phyloP scores from a whole-genome alignment of 2,888 invertebrate genomes.

The Tetragonula carbonaria region DNA sequence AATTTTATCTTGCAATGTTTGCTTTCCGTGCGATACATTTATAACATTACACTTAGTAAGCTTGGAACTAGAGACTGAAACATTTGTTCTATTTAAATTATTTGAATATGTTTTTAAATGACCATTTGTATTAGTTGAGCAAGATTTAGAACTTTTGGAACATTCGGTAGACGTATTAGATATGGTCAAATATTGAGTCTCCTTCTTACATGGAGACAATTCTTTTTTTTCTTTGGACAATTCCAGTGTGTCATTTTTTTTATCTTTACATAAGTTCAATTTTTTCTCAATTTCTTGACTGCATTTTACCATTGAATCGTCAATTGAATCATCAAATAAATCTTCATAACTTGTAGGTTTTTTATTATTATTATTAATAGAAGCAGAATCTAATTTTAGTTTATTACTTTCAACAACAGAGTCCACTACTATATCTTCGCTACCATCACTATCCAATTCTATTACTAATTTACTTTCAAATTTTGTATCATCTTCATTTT shows the following conservation, averaged over 20 bases:
- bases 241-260: slow-evolving; percentile 2
- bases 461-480: slow-evolving; percentile 12
- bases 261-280: slow-evolving; percentile 54
- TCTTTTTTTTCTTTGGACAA: slow-evolving; percentile 31
- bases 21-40: slow-evolving; percentile 8
- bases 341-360: slow-evolving; percentile 68
- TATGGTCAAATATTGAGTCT: not conserved
- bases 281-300: slow-evolving; percentile 77
- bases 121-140: slow-evolving; percentile 7
- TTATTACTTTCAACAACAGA: not conserved
- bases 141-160: slow-evolving; percentile 30
- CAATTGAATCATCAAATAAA: slow-evolving; percentile 75
- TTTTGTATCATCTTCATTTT: not conserved
- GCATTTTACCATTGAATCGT: slow-evolving; percentile 76
- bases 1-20: slow-evolving; percentile 9
- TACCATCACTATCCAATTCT: slow-evolving; percentile 15
- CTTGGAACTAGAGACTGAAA: slow-evolving; percentile 5
- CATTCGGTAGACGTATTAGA: slow-evolving; percentile 23
- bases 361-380: slow-evolving; percentile 21
- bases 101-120: slow-evolving; percentile 61
- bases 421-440: not conserved
- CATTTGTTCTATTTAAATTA: slow-evolving; percentile 30
- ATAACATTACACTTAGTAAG: slow-evolving; percentile 39
- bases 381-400: slow-evolving; percentile 7
- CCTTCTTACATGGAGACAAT: slow-evolving; percentile 3